Conservation (phyloP, 1,140 invertebrate species). For the Drosophila funebris region DNA sequence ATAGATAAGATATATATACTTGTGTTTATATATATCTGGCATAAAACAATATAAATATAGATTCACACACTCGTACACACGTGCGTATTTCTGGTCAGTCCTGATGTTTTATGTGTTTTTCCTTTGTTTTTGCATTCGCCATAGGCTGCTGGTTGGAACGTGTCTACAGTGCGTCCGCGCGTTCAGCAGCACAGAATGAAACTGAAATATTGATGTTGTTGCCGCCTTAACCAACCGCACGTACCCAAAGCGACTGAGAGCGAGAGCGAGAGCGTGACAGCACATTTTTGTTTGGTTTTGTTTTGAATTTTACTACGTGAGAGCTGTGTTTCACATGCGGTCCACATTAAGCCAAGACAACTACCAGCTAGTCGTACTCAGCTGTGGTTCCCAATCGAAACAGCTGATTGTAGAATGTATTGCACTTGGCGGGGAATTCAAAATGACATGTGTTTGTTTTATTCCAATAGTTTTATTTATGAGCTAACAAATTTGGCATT, state of each 20-base stretch:
- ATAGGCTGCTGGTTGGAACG: slow-evolving; percentile 30
- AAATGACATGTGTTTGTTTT: background rate
- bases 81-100: slow-evolving; percentile 15
- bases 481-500: slow-evolving; percentile 71
- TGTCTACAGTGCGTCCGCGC: slow-evolving; percentile 65
- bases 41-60: slow-evolving; percentile 9
- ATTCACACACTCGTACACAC: background rate
- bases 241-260: slow-evolving; percentile 15
- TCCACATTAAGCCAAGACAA: slow-evolving; percentile 21
- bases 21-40: slow-evolving; percentile 5
- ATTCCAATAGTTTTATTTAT: slow-evolving; percentile 31
- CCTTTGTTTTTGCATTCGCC: slow-evolving; percentile 17
- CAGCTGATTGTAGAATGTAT: slow-evolving; percentile 36
- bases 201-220: slow-evolving; percentile 68
- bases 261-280: background rate
- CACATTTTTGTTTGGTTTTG: slow-evolving; percentile 41
- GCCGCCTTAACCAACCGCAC: slow-evolving; percentile 45
- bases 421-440: slow-evolving; percentile 8
- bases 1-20: background rate
- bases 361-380: slow-evolving; percentile 1
- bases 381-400: background rate
- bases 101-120: slow-evolving; percentile 8
- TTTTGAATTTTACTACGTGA: slow-evolving; percentile 45
- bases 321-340: slow-evolving; percentile 12
- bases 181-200: slow-evolving; percentile 62